Percentiles rank a stretch among this genome's conserved stretches.
phyloP scores from a whole-genome alignment of 2,797 vertebrate species.

The Anabas testudineus region DNA sequence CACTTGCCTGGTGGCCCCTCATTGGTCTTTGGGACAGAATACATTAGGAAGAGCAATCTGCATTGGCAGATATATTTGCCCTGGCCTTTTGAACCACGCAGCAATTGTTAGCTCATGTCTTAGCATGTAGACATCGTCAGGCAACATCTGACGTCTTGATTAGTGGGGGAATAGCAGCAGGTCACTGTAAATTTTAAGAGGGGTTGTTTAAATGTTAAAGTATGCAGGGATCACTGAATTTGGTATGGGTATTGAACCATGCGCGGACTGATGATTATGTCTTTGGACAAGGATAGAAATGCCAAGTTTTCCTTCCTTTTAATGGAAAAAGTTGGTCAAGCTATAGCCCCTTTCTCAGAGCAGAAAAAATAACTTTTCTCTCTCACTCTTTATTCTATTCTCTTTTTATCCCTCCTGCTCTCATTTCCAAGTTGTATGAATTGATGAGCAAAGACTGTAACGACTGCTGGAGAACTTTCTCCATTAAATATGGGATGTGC shows the following conservation, averaged over 20 bases:
- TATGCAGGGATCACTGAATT: slow-evolving; percentile 62
- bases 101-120: slow-evolving; percentile 58
- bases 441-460: slow-evolving; percentile 31
- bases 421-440: slow-evolving; percentile 25
- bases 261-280: slow-evolving; percentile 57
- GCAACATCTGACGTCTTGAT: slow-evolving; percentile 54
- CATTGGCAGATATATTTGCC: slow-evolving; percentile 71
- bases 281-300: slow-evolving; percentile 56
- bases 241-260: slow-evolving; percentile 53
- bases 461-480: slow-evolving; percentile 46
- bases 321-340: slow-evolving; percentile 57
- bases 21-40: slow-evolving; percentile 69
- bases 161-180: slow-evolving; percentile 45
- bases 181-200: slow-evolving; percentile 50
- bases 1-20: slow-evolving; percentile 61
- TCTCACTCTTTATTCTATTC: slow-evolving; percentile 17
- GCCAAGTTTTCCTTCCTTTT: slow-evolving; percentile 59
- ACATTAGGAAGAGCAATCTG: slow-evolving; percentile 70
- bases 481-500: slow-evolving; percentile 64
- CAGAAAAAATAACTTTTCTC: slow-evolving; percentile 28
- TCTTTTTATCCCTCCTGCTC: background rate
- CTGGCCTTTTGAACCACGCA: slow-evolving; percentile 55
- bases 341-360: slow-evolving; percentile 12
- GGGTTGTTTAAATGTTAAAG: slow-evolving; percentile 73
- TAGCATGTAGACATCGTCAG: slow-evolving; percentile 32